phyloP scores from a whole-genome alignment of 1,140 invertebrate genomes.

The Drosophila pachea region DNA sequence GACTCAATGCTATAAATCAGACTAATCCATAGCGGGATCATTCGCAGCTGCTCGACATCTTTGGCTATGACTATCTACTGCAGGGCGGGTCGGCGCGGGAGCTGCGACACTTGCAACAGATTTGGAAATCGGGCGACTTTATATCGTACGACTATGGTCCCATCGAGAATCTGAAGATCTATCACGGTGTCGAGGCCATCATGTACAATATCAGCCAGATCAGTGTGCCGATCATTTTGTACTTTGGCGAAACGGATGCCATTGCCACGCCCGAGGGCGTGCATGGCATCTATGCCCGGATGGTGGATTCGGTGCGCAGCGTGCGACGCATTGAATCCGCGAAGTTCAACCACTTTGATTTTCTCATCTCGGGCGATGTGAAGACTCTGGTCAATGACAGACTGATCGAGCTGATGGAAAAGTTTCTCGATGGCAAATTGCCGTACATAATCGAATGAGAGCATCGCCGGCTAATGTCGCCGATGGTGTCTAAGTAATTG shows the following conservation, averaged over 20 bases:
- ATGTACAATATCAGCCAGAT: slow-evolving; percentile 82
- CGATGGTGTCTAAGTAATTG: slow-evolving; percentile 27
- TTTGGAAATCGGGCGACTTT: slow-evolving; percentile 76
- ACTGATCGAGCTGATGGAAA: slow-evolving; percentile 75
- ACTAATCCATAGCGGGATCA: not conserved
- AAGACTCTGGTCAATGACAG: slow-evolving; percentile 82
- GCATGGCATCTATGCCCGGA: slow-evolving; percentile 80
- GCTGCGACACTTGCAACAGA: slow-evolving; percentile 66
- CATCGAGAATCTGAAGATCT: slow-evolving; percentile 79
- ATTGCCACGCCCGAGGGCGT: slow-evolving; percentile 83
- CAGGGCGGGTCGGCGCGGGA: slow-evolving; percentile 64
- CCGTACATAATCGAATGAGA: slow-evolving; percentile 70
- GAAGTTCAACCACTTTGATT: slow-evolving; percentile 82
- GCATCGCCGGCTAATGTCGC: not conserved
- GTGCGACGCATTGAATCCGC: slow-evolving; percentile 78
- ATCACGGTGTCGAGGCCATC: slow-evolving; percentile 79
- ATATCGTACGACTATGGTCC: slow-evolving; percentile 67
- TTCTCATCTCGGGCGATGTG: slow-evolving; percentile 82
- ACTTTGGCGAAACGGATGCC: slow-evolving; percentile 87
- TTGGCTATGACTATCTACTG: slow-evolving; percentile 63
- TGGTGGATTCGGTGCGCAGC: slow-evolving; percentile 67
- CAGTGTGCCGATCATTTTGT: slow-evolving; percentile 83
- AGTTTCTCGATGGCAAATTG: slow-evolving; percentile 70
- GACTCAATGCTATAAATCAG: not conserved
- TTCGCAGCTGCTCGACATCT: slow-evolving; percentile 52